phyloP scores from a whole-genome alignment of 2,797 vertebrate species.

The Threskiornis aethiopicus region DNA sequence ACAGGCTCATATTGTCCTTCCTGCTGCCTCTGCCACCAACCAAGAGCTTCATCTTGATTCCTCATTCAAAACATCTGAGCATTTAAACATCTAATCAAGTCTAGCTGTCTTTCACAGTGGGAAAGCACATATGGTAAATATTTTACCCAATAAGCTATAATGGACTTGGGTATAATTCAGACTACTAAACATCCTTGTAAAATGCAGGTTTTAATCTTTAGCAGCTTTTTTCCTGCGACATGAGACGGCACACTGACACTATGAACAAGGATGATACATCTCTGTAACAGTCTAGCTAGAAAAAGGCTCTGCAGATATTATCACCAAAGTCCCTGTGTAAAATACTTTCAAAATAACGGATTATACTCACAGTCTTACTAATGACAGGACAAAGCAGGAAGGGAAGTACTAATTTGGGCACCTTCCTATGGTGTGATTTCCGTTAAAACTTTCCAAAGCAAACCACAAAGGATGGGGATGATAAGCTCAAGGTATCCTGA shows the following conservation, averaged over 20 bases:
- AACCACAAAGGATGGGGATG: neutral
- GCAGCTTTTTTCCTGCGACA: neutral
- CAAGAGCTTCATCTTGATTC: neutral
- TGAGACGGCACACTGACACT: neutral
- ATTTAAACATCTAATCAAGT: neutral
- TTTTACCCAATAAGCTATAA: neutral
- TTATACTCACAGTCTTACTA: neutral
- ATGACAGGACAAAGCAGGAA: neutral
- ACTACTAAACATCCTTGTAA: neutral
- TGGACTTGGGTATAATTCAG: neutral
- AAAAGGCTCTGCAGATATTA: neutral
- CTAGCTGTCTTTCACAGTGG: neutral
- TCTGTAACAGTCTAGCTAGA: neutral
- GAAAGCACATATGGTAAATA: neutral
- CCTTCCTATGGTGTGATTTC: neutral
- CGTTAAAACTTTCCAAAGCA: neutral
- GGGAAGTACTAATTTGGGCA: neutral
- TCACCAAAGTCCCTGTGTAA: neutral
- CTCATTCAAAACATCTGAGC: neutral
- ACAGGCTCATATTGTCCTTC: neutral
- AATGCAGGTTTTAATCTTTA: neutral
- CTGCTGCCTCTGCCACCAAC: neutral
- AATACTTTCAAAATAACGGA: neutral
- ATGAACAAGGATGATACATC: neutral
- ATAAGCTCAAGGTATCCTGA: neutral